Base-by-base conservation (phyloP, 2,113 vertebrate genomes). In the Struthio camelus region DNA sequence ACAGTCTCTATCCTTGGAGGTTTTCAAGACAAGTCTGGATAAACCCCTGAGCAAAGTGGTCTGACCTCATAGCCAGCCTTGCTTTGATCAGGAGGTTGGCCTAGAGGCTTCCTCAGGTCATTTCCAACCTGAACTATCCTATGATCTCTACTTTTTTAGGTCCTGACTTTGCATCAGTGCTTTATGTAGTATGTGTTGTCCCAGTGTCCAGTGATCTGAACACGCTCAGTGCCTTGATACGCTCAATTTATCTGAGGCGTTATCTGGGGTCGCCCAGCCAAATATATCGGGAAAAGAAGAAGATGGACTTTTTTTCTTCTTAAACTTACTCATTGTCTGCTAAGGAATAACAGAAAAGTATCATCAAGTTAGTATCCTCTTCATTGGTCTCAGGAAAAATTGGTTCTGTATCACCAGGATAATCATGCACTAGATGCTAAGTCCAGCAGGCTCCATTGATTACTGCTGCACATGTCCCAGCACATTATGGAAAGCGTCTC, bases 221-320 rank as follows among this genome's bases (percentile, higher is more conserved):
- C 1, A 0, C 58, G 34, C 77, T 64, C 19, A 0, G 56, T 69
- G 48, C n/a, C 34, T 65, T 69, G 4, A 7, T 7, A 0, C 2
- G 16, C 42, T 85, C 48, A 9, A 10, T 76, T 76, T n/a, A 6
- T 42, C 70, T 69, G 13, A 48, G 0, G 2, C 51, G 62, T 80
- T 71, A 61, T 18, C 10, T 56, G 14, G 16, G 54, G 16, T 23
- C 83, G 38, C 10, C 11, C 48, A 24, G 10, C 46, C 18, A 18
- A 48, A 48, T 48, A 48, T 48, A 48, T 48, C 28, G 58, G 18
- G n/a, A n/a, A 30, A 51, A 30, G 70, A 44, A 67, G 46, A 6
- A 66, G 2, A 1, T 50, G 24, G 34, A 27, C 34, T 75, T 81
- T 91, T 48, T 24, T 56, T 64, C n/a, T 67, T 90, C 42, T 67